Conservation (phyloP, 2,797 vertebrate genomes). For the Malurus leucopterus region DNA sequence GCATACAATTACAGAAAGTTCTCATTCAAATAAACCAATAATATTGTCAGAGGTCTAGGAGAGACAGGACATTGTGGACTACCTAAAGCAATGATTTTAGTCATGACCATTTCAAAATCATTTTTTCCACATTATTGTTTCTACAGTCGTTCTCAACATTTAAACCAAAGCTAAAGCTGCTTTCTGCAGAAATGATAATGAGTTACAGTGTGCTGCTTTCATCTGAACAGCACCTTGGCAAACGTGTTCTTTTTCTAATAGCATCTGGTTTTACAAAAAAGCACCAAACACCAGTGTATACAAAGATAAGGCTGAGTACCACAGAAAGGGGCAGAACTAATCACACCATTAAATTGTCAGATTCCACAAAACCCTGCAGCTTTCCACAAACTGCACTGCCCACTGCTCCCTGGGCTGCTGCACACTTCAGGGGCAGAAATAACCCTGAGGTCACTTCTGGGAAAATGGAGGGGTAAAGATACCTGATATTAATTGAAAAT, state of each 20-base stretch:
- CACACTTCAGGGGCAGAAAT: not conserved
- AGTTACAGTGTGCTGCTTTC: not conserved
- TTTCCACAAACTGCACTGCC: not conserved
- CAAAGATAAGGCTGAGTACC: not conserved
- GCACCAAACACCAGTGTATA: not conserved
- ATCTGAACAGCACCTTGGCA: not conserved
- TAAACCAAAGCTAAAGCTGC: not conserved
- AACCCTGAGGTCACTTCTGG: not conserved
- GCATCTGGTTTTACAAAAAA: not conserved
- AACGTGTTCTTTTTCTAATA: fast-evolving
- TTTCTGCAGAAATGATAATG: not conserved
- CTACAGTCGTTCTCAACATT: not conserved
- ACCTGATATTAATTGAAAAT: not conserved
- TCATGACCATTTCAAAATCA: not conserved
- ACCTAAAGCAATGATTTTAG: not conserved
- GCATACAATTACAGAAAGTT: not conserved
- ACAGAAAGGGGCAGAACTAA: not conserved
- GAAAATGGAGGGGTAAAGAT: not conserved
- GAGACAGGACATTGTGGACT: not conserved
- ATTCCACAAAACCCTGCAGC: not conserved
- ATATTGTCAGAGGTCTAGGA: not conserved
- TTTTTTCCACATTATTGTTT: not conserved
- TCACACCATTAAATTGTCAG: not conserved
- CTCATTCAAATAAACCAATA: not conserved
- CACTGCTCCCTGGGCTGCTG: not conserved